Evolutionary conservation across 53 echinoderm and acorn worm species (phyloP), one percentile per base, ranked within the genome.

Genomic region (Stichopus horrens): DNA sequence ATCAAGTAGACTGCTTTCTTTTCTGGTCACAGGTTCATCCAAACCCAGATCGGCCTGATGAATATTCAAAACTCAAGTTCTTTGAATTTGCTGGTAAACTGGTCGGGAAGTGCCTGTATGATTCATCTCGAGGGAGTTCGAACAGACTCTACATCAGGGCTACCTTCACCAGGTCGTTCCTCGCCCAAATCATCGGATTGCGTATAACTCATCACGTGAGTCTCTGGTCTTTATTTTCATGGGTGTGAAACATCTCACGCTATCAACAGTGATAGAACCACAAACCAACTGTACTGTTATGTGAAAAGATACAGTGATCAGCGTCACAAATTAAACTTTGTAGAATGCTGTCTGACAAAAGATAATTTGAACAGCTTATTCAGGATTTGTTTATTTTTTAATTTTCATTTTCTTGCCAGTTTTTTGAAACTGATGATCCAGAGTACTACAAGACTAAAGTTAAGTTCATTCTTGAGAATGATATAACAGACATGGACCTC

Each of bases 51-150:
- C 89, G 98, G 57, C 98, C 98, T 55, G 77, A 91, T 58, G 93
- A 97, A 86, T 88, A 95, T 58, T 89, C 90, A 66, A 97, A 97
- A 86, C 52, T 94, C 10, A 97, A 97, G 87, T 95, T 88, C 90
- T 97, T 90, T 76, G 98, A 97, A 83, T 97, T 97, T 92, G 98
- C 98, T 7, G 98, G 98, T 9, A 97, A 97, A 74, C 90, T 97
- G 58, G 95, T 97, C 5, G 98, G 98, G 59, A 97, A 97, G 88
- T 97, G 98, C 76, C 90, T 97, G 85, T 95, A 94, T 52, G 95
- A 95, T 54, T 92, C 94, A 5, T 90, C 96, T 6, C 76, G 92
- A 63, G 89, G 86, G 6, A 23, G 52, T 54, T 13, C 54, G 4
- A 66, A 22, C 71, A 74, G 66, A 57, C 82, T 81, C n/a, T 81